Base-by-base conservation (phyloP, 2,113 vertebrate species). In the Callipepla californica region DNA sequence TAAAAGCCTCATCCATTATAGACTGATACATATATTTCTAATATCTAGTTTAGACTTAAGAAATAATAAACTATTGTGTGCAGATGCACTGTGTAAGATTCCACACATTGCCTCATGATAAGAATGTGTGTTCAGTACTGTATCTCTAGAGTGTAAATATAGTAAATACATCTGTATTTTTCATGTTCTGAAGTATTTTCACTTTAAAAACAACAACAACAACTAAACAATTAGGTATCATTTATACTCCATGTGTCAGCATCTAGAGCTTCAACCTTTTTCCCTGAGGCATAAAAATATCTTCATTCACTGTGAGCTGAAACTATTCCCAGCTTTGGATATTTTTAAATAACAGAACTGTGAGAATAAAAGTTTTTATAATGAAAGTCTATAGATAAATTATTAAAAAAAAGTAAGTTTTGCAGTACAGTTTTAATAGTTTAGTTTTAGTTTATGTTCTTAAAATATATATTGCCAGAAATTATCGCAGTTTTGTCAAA, bases 111-210 rank as follows among this genome's bases (percentile, higher is more conserved):
- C 26, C 44, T 87, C 20, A 47, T 78, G 45, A 75, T 62, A 95
- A 85, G 26, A 47, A 20, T 67, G 78, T 84, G 53, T 75, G 67
- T 36, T 40, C 4, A 82, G 34, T 50, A 87, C 45, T 62, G 28
- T 74, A 81, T 69, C 67, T 91, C 28, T 23, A 90, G 63, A 14
- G 26, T 89, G 55, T 79, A 93, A 94, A 92, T 89, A 72, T 88
- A 89, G 81, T 86, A 58, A 34, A 83, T 74, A 84, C 88, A 88
- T 84, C 61, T 74, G 72, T 85, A 62, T 32, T 94, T 95, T 95
- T 94, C 36, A 30, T 83, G 61, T 91, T 93, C 63, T 78, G 76
- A 95, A 87, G 17, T 73, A 85, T 93, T 96, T 95, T 91, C 4
- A n/a, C 45, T 93, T 96, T 87, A 74, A 2, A 62, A 62, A 62